Percentiles rank a stretch among this genome's conserved stretches.
Conservation (phyloP, 1,140 invertebrate genomes). For the Bombus fervidus region DNA sequence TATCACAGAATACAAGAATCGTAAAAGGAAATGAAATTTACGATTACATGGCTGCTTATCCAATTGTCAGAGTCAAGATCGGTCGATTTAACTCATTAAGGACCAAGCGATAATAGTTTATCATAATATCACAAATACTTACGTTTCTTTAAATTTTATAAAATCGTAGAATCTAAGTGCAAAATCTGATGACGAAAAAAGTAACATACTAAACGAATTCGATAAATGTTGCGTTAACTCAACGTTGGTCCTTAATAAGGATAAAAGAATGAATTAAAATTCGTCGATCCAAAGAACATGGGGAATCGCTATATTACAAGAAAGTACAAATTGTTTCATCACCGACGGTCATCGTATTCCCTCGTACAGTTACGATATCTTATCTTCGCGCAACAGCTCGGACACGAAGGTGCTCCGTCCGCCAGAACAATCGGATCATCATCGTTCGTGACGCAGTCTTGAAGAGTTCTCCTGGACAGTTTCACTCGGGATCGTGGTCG, state of each 20-base stretch:
- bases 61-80: neutral
- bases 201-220: neutral
- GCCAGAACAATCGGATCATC: conserved; percentile 18
- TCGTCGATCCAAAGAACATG: neutral
- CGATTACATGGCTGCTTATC: neutral
- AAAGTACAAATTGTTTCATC: neutral
- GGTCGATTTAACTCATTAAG: neutral
- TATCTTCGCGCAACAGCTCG: neutral
- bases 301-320: neutral
- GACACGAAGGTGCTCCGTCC: conserved; percentile 10
- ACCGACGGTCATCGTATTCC: neutral
- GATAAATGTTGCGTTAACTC: neutral
- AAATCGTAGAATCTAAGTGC: neutral
- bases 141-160: neutral
- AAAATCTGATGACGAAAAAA: too few relatives aligned
- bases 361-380: neutral
- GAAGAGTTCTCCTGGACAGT: conserved; percentile 45
- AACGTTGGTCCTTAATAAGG: neutral
- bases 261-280: neutral
- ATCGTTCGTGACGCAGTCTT: conserved; percentile 58
- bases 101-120: neutral
- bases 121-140: neutral
- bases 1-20: conserved; percentile 6
- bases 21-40: neutral
- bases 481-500: conserved; percentile 65